phyloP scores from a whole-genome alignment of 2,797 vertebrate species.

The Yasuhikotakia modesta region DNA sequence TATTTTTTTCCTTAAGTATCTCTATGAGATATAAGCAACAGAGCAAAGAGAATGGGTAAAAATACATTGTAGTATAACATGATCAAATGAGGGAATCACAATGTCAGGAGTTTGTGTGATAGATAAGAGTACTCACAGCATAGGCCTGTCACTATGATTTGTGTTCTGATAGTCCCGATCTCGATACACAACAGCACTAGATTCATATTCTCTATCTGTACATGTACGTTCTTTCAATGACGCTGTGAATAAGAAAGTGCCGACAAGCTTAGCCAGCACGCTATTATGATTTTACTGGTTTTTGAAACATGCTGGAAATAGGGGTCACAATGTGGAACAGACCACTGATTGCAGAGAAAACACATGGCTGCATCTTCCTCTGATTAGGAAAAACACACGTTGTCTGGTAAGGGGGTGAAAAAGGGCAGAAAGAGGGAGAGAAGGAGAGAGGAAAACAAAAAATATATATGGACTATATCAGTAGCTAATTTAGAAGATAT shows the following conservation, averaged over 20 bases:
- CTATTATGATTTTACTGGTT: neutral
- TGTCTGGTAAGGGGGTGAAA: neutral
- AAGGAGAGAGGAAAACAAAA: no score
- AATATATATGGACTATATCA: no score
- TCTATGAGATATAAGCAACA: neutral
- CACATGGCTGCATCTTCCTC: conserved; percentile 4
- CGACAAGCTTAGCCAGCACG: neutral
- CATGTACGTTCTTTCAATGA: conserved; percentile 3
- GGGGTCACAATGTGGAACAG: conserved; percentile 42
- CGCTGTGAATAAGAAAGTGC: neutral
- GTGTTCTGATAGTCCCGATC: neutral
- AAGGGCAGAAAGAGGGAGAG: neutral
- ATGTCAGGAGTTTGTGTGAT: conserved; percentile 9
- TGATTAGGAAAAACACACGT: conserved; percentile 36
- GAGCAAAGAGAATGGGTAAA: neutral
- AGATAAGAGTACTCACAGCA: conserved; percentile 3
- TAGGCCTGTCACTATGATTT: conserved; percentile 34
- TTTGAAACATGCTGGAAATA: conserved; percentile 13
- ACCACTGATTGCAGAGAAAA: conserved; percentile 36
- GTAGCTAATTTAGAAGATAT: no score
- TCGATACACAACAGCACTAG: no score
- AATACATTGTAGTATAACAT: neutral
- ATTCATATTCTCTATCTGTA: neutral
- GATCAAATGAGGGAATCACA: neutral
- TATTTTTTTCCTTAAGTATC: neutral